These are phyloP conservation scores for Lasioglossum morio DNA, from an alignment of 2,888 invertebrate species.

Conservation along the genomic window DNA sequence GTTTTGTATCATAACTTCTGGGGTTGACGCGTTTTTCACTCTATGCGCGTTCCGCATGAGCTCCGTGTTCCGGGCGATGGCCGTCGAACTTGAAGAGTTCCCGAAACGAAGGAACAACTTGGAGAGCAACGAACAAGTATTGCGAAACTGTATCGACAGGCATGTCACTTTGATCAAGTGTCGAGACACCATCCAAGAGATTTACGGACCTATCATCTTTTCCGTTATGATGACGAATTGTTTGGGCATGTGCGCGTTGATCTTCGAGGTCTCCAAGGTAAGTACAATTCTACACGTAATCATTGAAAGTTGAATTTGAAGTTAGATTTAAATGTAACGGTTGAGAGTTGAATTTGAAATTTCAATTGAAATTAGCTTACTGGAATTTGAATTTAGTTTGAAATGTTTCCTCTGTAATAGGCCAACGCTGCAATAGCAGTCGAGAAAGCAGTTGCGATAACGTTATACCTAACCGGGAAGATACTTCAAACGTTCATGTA, in stretches of 20 bases:
- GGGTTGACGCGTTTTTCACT: slow-evolving; percentile 10
- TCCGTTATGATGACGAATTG: background rate
- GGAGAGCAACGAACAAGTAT: background rate
- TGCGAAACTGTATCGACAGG: background rate
- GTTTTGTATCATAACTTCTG: background rate
- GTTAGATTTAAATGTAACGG: too few species aligned
- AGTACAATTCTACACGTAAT: too few species aligned
- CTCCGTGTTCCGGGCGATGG: slow-evolving; percentile 4
- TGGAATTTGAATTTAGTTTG: too few species aligned
- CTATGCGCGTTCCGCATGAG: slow-evolving; percentile 3
- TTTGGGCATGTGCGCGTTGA: background rate
- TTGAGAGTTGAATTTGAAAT: too few species aligned
- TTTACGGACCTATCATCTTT: background rate
- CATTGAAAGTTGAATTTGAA: too few species aligned
- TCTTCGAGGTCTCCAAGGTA: background rate
- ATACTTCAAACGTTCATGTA: background rate
- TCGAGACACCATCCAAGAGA: background rate
- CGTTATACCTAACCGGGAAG: background rate
- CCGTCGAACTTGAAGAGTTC: background rate
- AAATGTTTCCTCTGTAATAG: background rate
- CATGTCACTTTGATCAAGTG: background rate
- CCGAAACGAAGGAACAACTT: background rate
- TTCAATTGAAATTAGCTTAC: too few species aligned
- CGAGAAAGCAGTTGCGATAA: background rate
- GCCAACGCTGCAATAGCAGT: background rate